Evolutionary conservation across 2,888 invertebrate species (phyloP), one percentile per base, ranked within the genome.

Genomic region (Sinopyrophorus schimmeli): DNA sequence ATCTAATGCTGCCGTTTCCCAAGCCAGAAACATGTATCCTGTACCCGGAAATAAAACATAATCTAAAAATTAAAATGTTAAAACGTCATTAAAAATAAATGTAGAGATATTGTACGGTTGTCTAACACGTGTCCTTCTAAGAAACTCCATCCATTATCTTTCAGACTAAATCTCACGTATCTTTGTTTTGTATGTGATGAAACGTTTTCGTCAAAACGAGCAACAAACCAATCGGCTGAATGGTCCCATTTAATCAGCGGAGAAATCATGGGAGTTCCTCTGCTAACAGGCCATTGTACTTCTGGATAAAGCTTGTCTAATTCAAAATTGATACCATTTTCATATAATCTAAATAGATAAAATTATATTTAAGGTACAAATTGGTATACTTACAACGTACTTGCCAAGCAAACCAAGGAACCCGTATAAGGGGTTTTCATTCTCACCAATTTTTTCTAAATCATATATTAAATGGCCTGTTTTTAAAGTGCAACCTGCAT

Each of bases 211-310:
- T 79, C 80, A 66, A 83, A 87, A 28, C 81, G 79, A 0, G 84
- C 82, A 1, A 87, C 84, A 58, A 81, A 77, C 86, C 88, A 89
- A 50, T 86, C 82, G 50, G 84, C 82, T 10, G 80, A 78, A 63
- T 96, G 94, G 59, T 95, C 89, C 94, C 95, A 96, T 54, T 82
- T 82, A 9, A 95, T 81, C 1, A 88, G 74, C 3, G 91, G 86
- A 0, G 90, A 81, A 21, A 94, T 76, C 84, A 89, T 89, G 0
- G 91, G 87, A 0, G 94, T 94, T 0, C 86, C 84, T 10, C 86
- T 80, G 0, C 92, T 87, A 1, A 96, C 95, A 0, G 96, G 96
- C 71, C 83, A 92, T 26, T 80, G 65, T 0, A 92, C 76, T 14
- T 77, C 70, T 0, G 92, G 88, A 72, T 92, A 94, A 26, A 97